phyloP scores from a whole-genome alignment of 2,113 vertebrate species.

The Opisthocomus hoazin region DNA sequence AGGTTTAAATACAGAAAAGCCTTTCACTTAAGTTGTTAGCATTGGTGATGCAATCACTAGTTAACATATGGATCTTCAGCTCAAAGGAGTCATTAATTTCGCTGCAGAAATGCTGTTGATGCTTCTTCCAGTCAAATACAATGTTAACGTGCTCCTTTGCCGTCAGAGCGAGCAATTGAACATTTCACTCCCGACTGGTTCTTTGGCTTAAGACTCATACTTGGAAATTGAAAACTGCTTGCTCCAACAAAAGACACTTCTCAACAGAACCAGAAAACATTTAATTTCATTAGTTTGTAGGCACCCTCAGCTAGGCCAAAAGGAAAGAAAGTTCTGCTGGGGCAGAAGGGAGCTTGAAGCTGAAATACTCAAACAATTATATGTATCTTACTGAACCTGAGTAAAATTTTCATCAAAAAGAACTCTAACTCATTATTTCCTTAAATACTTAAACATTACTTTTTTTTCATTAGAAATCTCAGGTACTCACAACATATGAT shows the following conservation, averaged over 20 bases:
- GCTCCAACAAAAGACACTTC: slow-evolving; percentile 16
- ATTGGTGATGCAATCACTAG: slow-evolving; percentile 8
- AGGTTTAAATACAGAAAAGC: slow-evolving; percentile 10
- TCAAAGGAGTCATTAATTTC: slow-evolving; percentile 58
- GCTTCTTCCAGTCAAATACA: slow-evolving; percentile 59
- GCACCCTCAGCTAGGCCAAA: neutral
- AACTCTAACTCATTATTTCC: neutral
- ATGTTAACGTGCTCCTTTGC: slow-evolving; percentile 38
- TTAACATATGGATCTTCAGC: slow-evolving; percentile 58
- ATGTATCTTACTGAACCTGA: neutral
- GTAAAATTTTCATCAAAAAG: neutral
- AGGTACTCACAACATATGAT: neutral
- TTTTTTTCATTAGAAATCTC: neutral
- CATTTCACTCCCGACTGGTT: slow-evolving; percentile 44
- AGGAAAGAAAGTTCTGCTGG: neutral
- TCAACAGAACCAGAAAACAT: neutral
- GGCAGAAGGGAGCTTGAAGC: neutral
- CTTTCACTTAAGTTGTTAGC: slow-evolving; percentile 36
- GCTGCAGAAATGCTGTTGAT: slow-evolving; percentile 54
- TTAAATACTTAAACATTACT: neutral
- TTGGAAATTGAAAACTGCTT: slow-evolving; percentile 28
- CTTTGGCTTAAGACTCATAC: slow-evolving; percentile 6
- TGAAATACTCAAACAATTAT: neutral
- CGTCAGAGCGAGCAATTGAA: slow-evolving; percentile 45
- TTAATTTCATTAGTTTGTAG: neutral